Evolutionary conservation across 2,113 vertebrate genomes (phyloP), one percentile per base, ranked within the genome.

Genomic region (Bettongia penicillata): DNA sequence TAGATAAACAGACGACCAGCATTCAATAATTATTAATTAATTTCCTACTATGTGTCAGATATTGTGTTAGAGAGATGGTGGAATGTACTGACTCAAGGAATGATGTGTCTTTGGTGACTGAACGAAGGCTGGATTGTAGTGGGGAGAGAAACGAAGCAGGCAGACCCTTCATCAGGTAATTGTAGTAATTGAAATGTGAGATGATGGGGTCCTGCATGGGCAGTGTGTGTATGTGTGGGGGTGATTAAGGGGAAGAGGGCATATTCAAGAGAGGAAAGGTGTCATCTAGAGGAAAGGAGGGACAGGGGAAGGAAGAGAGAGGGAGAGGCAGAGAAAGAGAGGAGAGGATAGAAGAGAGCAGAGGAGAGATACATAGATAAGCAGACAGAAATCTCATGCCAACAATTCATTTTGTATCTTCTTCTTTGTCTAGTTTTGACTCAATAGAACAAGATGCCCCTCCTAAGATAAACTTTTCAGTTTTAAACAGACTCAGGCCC

Each of bases 271-370:
- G 12, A 77, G 3, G 37, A 77, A n/a, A 19, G 14, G 14, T n/a
- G 3, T 12, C 37, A 31, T 61, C 3, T 31, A 61, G 1, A 31
- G 4, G 0, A 4, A 1, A 4, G 1, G 61, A n/a, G 1, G 37
- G 31, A 68, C 12, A 1, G 11, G 37, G 3, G 28, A 0, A 68
- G 1, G 16, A 9, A 77, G 10, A 14, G 5, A n/a, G 10, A 37
- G 57, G 37, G 1, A 1, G 0, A 14, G 26, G 0, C 3, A 68
- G 31, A 37, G 2, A 37, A 3, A 31, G 2, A 61, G 10, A 61
- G 11, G 24, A 55, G 7, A 25, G 53, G 12, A 25, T 26, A 55
- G 7, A 55, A 51, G 51, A 51, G 51, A 51, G 51, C 9, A 11
- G 51, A 51, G 51, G 12, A 51, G 12, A 51, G 51, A 57, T 28